These are phyloP conservation scores for Siphonodentalium dalli DNA, from an alignment of 2,888 invertebrate species.

Conservation along the genomic window DNA sequence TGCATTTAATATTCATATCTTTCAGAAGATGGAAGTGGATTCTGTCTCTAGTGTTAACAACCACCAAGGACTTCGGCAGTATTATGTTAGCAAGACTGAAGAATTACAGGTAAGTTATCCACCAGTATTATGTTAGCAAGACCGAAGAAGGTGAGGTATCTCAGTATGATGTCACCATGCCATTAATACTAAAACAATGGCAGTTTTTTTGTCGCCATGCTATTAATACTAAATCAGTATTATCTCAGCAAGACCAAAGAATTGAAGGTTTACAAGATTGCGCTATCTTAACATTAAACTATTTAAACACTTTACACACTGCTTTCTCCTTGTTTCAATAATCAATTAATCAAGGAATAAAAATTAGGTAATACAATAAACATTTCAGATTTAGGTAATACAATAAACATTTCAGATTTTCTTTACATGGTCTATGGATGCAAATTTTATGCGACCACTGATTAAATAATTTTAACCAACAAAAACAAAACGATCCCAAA, in stretches of 20 bases:
- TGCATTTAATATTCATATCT: constrained; percentile 3
- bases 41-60: constrained; percentile 37
- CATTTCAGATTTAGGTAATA: too few species aligned
- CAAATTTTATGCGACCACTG: too few species aligned
- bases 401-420: too few species aligned
- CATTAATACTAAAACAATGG: neutral
- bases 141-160: constrained; percentile 89
- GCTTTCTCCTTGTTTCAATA: too few species aligned
- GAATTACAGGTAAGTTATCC: constrained; percentile 81
- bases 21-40: constrained; percentile 63
- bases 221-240: neutral
- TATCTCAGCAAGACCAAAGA: neutral
- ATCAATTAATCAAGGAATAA: too few species aligned
- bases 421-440: too few species aligned
- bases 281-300: too few species aligned
- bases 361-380: too few species aligned
- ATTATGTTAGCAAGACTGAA: constrained; percentile 97
- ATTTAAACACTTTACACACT: too few species aligned
- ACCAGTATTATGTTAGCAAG: constrained; percentile 96
- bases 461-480: too few species aligned
- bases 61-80: constrained; percentile 79
- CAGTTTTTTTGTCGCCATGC: neutral
- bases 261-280: neutral
- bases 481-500: too few species aligned
- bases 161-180: neutral